A percentile compares a stretch with the other conserved stretches of the same genome.
Conservation (phyloP, 2,888 invertebrate species). For the Lithodes maja region DNA sequence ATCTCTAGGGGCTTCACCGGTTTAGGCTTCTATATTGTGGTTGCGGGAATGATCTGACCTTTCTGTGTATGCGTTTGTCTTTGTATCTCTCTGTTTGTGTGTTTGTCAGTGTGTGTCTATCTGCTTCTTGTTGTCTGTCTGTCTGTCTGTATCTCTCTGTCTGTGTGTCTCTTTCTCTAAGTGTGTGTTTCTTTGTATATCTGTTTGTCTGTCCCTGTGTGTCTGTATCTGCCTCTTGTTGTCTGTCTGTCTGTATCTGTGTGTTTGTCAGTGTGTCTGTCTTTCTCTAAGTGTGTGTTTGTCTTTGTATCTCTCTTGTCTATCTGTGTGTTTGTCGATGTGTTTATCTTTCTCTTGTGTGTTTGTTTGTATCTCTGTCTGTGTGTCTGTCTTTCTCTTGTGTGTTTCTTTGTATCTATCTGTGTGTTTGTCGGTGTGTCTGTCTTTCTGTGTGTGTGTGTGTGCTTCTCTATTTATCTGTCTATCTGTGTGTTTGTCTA, state of each 20-base stretch:
- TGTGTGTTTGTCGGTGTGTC: neutral
- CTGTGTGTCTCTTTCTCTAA: neutral
- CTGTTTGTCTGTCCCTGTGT: neutral
- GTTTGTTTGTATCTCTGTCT: neutral
- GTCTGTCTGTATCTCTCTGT: neutral
- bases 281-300: neutral
- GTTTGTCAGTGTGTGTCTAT: neutral
- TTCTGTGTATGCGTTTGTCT: neutral
- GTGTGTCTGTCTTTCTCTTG: neutral
- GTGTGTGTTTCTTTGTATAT: neutral
- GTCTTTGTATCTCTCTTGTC: neutral
- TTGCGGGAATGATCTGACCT: neutral
- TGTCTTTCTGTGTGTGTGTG: no score
- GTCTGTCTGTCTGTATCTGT: neutral
- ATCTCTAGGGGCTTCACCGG: no score
- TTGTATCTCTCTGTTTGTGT: neutral
- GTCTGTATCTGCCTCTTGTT: neutral
- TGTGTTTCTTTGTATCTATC: neutral
- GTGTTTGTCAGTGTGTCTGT: neutral
- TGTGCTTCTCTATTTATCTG: no score
- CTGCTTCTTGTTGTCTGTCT: neutral
- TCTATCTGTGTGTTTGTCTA: neutral
- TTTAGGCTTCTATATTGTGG: no score
- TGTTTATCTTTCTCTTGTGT: neutral
- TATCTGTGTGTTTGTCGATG: neutral